These are phyloP conservation scores for Drosophila paulistorum DNA, from an alignment of 1,140 invertebrate genomes.

Conservation along the genomic window DNA sequence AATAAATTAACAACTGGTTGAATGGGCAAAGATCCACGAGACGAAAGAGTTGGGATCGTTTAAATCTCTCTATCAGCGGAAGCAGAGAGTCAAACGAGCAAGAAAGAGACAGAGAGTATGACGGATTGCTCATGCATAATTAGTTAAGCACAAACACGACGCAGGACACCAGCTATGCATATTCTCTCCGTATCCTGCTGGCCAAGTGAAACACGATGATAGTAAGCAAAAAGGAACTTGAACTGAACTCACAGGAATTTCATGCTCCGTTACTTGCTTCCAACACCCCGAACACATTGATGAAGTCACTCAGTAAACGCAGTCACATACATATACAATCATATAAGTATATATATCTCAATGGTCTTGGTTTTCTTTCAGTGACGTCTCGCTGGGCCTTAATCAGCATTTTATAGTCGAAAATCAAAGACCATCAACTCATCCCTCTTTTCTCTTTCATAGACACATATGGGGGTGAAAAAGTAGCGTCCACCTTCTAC, in stretches of 20 bases:
- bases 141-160: conserved; percentile 6
- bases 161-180: no score
- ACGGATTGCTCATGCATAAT: conserved; percentile 20
- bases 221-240: background rate
- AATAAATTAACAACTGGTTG: no score
- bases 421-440: conserved; percentile 5
- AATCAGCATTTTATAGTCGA: conserved; percentile 48
- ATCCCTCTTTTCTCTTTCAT: background rate
- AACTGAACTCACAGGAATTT: background rate
- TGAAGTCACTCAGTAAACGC: background rate
- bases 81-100: background rate
- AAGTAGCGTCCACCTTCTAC: no score
- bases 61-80: background rate
- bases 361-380: background rate
- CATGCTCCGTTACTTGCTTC: background rate
- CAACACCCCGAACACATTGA: background rate
- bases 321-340: background rate
- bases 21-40: background rate
- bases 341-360: no score
- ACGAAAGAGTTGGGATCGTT: background rate
- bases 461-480: background rate
- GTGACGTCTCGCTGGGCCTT: conserved; percentile 15
- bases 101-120: background rate
- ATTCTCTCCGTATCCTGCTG: no score
- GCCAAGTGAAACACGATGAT: no score